phyloP scores from a whole-genome alignment of 2,888 invertebrate species.

The Elgonia sp. region DNA sequence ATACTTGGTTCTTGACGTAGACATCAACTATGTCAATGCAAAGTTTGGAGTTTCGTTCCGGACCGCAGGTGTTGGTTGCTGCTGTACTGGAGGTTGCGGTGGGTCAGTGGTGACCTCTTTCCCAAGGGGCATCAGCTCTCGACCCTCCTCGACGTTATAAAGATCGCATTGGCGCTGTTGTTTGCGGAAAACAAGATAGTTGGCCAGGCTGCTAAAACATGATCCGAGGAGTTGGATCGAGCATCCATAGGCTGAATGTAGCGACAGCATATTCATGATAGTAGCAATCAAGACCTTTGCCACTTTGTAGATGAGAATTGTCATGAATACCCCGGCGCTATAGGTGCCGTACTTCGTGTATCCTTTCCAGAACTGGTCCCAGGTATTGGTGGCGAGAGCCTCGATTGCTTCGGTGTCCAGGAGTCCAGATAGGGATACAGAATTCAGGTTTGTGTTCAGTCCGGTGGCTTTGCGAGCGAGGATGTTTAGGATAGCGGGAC shows the following conservation, averaged over 20 bases:
- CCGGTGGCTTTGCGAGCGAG: slow-evolving; percentile 3
- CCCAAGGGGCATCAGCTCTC: neutral
- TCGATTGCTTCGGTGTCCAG: neutral
- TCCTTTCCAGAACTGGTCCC: too few relatives aligned
- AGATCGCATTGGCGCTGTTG: neutral
- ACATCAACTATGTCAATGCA: neutral
- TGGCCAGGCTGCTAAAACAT: neutral
- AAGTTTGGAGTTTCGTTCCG: neutral
- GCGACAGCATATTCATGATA: too few relatives aligned
- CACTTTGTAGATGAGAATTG: too few relatives aligned
- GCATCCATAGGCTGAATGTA: neutral
- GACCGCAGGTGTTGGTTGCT: neutral
- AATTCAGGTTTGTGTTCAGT: neutral
- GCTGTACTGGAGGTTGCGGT: neutral
- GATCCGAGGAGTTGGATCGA: neutral
- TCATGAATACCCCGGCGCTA: too few relatives aligned
- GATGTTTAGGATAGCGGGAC: slow-evolving; percentile 6
- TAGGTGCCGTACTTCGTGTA: too few relatives aligned
- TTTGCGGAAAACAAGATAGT: neutral
- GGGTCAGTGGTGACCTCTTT: neutral
- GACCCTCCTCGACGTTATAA: neutral
- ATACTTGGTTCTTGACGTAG: neutral
- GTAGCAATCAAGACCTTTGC: too few relatives aligned
- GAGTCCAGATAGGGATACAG: neutral
- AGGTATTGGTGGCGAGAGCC: too few relatives aligned